phyloP scores from a whole-genome alignment of 1,140 invertebrate species.

The Nasonia giraulti region DNA sequence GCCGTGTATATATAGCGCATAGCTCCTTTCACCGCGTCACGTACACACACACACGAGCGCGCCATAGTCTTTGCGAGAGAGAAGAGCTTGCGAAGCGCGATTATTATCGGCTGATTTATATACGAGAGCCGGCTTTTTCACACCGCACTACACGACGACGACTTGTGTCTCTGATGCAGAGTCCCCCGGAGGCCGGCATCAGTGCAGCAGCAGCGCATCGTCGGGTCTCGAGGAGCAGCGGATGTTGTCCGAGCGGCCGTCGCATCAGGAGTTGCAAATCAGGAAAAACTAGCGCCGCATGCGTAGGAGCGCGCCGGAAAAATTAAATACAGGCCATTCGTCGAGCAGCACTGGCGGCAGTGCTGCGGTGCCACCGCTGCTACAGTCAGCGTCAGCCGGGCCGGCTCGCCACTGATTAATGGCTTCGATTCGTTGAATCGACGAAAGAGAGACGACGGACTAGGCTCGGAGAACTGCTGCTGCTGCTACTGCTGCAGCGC shows the following conservation, averaged over 20 bases:
- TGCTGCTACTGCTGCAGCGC: background rate
- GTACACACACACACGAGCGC: background rate
- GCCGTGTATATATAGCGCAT: background rate
- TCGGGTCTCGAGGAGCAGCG: no score
- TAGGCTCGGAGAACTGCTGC: background rate
- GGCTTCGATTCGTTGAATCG: slow-evolving; percentile 54
- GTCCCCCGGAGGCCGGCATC: background rate
- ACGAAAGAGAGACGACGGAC: slow-evolving; percentile 50
- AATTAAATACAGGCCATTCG: background rate
- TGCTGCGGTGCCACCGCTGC: slow-evolving; percentile 21
- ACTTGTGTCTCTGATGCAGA: background rate
- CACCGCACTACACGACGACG: no score
- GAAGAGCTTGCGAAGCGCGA: background rate
- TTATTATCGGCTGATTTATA: background rate
- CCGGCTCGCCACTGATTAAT: slow-evolving; percentile 56
- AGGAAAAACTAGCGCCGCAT: background rate
- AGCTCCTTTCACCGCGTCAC: background rate
- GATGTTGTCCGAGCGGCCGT: no score
- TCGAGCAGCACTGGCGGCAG: background rate
- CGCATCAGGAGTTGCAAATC: background rate
- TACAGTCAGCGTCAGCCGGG: no score
- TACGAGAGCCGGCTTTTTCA: no score
- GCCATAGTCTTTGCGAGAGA: background rate
- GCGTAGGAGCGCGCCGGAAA: background rate
- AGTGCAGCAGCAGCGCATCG: no score